A percentile compares a stretch with the other conserved stretches of the same genome.
Conservation (phyloP, 2,797 vertebrate genomes). For the Myotis pilosus region DNA sequence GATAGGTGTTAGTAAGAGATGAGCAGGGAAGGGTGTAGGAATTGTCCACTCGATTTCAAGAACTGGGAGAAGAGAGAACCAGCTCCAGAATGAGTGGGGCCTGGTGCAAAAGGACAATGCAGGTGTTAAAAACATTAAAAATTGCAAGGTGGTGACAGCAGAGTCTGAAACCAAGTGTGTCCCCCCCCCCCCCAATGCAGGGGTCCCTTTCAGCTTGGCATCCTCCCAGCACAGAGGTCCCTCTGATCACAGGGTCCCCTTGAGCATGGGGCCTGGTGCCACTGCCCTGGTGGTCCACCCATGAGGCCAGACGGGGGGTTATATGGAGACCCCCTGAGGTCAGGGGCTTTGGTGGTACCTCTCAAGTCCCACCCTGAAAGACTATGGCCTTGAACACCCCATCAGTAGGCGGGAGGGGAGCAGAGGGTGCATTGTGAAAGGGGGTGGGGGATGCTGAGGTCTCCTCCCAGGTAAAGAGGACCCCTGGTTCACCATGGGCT, state of each 20-base stretch:
- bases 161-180: background rate
- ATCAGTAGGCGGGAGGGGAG: background rate
- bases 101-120: background rate
- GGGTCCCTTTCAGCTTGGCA: background rate
- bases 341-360: background rate
- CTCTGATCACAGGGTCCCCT: background rate
- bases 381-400: background rate
- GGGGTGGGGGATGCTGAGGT: background rate
- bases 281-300: background rate
- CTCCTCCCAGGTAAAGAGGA: no score
- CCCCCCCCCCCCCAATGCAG: background rate
- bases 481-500: background rate
- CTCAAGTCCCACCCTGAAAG: background rate
- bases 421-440: background rate
- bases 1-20: background rate
- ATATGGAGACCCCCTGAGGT: background rate
- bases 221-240: background rate
- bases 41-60: background rate
- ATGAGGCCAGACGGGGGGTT: background rate
- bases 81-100: background rate
- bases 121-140: background rate
- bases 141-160: background rate
- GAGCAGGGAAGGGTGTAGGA: background rate
- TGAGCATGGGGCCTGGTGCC: fast-evolving
- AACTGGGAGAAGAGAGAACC: fast-evolving